phyloP scores from a whole-genome alignment of 30 jellyfish, hydroid and myxozoan genomes.

The Aurelia coerulea region DNA sequence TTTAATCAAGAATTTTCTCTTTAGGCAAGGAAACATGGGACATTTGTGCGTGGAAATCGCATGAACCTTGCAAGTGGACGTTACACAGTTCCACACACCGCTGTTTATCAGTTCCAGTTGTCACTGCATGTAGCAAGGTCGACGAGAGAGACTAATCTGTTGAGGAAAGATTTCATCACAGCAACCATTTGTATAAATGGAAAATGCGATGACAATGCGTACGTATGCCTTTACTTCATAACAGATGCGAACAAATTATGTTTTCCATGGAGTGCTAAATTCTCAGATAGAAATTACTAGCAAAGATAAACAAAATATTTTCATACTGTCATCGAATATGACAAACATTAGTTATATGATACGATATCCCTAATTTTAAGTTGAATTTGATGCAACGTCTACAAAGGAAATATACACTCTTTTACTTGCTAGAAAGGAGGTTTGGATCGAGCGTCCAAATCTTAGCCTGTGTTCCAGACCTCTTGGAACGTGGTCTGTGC shows the following conservation, averaged over 20 bases:
- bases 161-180: constrained; percentile 74
- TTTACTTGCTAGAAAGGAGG: no score
- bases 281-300: no score
- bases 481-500: no score
- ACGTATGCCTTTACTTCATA: not conserved
- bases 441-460: no score
- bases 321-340: no score
- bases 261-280: no score
- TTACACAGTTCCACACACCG: constrained; percentile 84
- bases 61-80: constrained; percentile 78
- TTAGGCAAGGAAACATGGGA: constrained; percentile 79
- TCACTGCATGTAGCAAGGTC: constrained; percentile 75
- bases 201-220: constrained; percentile 84
- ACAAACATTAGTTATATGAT: no score
- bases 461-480: no score
- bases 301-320: no score
- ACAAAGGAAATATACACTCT: no score
- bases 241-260: not conserved
- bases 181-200: constrained; percentile 81
- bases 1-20: not conserved
- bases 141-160: constrained; percentile 62
- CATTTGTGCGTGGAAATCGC: constrained; percentile 82
- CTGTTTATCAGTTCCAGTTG: constrained; percentile 80
- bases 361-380: no score
- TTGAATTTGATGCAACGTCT: no score